These are phyloP conservation scores for Picus viridis DNA, from an alignment of 2,797 vertebrate species.

Conservation along the genomic window DNA sequence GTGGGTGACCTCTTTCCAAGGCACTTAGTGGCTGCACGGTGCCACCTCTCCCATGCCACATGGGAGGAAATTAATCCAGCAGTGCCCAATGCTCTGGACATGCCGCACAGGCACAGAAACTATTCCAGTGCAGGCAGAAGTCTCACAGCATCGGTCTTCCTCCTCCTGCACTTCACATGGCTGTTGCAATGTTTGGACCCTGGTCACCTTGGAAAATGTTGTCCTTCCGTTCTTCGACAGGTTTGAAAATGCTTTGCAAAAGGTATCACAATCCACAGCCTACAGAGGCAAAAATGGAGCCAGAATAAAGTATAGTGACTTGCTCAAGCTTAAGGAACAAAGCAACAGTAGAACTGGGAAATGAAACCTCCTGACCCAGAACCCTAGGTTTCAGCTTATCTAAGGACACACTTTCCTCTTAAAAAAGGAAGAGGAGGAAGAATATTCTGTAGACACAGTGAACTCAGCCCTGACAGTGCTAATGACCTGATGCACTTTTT, in stretches of 20 bases:
- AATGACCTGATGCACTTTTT: slow-evolving; percentile 27
- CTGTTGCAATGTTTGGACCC: accelerated
- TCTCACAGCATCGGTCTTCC: not conserved
- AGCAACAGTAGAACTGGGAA: not conserved
- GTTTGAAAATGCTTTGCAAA: not conserved
- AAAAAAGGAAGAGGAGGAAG: not conserved
- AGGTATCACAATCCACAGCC: not conserved
- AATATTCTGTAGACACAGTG: slow-evolving; percentile 16
- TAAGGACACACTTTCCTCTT: slow-evolving; percentile 27
- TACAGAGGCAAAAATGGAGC: not conserved
- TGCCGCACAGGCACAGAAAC: accelerated
- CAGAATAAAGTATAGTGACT: not conserved
- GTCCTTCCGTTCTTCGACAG: not conserved
- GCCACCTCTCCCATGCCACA: not conserved
- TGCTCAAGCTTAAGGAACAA: not conserved
- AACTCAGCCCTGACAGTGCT: slow-evolving; percentile 33
- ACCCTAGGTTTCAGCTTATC: slow-evolving; percentile 6
- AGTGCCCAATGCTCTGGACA: not conserved
- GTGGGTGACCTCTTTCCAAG: not conserved
- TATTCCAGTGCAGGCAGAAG: not conserved
- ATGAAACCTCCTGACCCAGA: slow-evolving; percentile 1
- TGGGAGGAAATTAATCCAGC: not conserved
- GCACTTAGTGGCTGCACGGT: accelerated
- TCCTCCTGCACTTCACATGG: not conserved
- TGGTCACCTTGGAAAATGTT: not conserved